A percentile compares a stretch with the other conserved stretches of the same genome.
Evolutionary conservation across 1,140 invertebrate genomes (phyloP).

Genomic region (Laodelphax striatellus): DNA sequence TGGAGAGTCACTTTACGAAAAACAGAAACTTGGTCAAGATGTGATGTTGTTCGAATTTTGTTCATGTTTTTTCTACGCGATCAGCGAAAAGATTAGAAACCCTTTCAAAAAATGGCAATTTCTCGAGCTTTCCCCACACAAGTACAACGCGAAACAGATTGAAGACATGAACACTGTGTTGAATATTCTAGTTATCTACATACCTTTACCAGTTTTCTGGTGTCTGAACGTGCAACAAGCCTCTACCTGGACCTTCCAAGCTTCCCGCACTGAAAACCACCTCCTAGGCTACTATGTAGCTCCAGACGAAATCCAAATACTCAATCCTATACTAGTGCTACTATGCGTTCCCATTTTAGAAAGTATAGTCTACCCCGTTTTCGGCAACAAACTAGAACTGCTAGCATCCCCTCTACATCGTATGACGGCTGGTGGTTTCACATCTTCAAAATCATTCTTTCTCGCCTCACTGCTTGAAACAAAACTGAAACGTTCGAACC

Average conservation of each 20-base stretch:
- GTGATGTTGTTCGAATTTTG: too few relatives aligned
- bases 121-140: slow-evolving; percentile 28
- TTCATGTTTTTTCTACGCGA: too few relatives aligned
- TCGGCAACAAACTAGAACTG: slow-evolving; percentile 27
- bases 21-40: too few relatives aligned
- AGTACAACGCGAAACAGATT: too few relatives aligned
- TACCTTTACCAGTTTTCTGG: slow-evolving; percentile 58
- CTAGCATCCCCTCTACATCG: slow-evolving; percentile 41
- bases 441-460: slow-evolving; percentile 52
- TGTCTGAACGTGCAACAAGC: slow-evolving; percentile 49
- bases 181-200: slow-evolving; percentile 41
- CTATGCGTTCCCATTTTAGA: slow-evolving; percentile 70
- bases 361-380: slow-evolving; percentile 36
- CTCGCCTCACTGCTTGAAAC: slow-evolving; percentile 53
- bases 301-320: slow-evolving; percentile 67
- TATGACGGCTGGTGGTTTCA: slow-evolving; percentile 49
- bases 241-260: slow-evolving; percentile 45
- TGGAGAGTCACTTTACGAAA: too few relatives aligned
- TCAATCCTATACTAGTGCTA: slow-evolving; percentile 68
- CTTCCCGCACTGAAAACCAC: slow-evolving; percentile 52
- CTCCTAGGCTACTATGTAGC: slow-evolving; percentile 41
- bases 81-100: too few relatives aligned
- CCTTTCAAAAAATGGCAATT: too few relatives aligned
- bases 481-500: slow-evolving; percentile 27
- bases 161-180: slow-evolving; percentile 44